These are phyloP conservation scores for Trachemys scripta DNA, from an alignment of 2,113 vertebrate species.

Conservation along the genomic window DNA sequence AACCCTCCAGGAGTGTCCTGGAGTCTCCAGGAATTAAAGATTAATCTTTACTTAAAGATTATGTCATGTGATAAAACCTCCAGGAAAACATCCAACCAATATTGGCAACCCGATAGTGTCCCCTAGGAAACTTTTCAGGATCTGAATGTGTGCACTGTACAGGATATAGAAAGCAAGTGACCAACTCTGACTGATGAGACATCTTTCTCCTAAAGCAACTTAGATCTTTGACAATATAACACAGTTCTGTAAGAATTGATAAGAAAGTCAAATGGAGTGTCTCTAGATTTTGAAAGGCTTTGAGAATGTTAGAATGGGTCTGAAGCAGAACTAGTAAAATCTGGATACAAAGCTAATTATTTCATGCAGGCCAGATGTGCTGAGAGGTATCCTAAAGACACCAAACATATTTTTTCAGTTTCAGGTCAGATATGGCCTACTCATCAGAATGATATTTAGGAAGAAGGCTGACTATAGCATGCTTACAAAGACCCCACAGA, in stretches of 20 bases:
- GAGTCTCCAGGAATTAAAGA: background rate
- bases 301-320: background rate
- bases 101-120: background rate
- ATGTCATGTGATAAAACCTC: background rate
- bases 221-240: no score
- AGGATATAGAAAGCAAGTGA: background rate
- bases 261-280: background rate
- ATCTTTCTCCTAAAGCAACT: background rate
- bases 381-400: background rate
- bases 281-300: fast-evolving
- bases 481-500: slow-evolving; percentile 55
- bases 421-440: background rate
- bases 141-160: background rate
- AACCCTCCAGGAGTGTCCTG: background rate
- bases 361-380: background rate
- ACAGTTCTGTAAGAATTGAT: background rate
- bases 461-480: slow-evolving; percentile 20
- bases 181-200: background rate
- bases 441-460: slow-evolving; percentile 34
- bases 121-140: background rate
- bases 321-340: background rate
- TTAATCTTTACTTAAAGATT: background rate
- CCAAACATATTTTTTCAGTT: background rate
- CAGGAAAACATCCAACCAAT: background rate
- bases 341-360: background rate